Conservation (phyloP, 2,797 vertebrate species). For the Morus bassanus region DNA sequence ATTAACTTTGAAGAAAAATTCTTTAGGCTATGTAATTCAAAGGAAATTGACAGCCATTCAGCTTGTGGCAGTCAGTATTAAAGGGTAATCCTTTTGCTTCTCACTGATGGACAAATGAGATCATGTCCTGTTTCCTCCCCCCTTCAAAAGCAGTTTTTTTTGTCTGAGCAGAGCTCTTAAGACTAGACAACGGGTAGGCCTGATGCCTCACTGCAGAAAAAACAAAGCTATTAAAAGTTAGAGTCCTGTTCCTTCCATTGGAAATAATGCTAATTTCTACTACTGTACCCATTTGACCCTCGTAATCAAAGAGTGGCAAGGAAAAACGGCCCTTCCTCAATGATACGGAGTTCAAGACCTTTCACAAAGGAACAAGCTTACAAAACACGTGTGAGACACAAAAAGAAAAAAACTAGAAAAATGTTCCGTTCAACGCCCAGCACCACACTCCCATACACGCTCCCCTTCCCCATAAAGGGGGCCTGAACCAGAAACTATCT, state of each 20-base stretch:
- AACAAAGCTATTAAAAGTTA: background rate
- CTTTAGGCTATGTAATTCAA: background rate
- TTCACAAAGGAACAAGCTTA: background rate
- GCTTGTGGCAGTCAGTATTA: background rate
- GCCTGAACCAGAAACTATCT: background rate
- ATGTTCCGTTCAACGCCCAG: fast-evolving
- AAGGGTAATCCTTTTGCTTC: conserved; percentile 15
- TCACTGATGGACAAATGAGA: conserved; percentile 14
- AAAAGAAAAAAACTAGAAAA: background rate
- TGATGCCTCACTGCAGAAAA: background rate
- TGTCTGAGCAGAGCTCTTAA: background rate
- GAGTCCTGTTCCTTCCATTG: background rate
- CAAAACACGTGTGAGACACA: background rate
- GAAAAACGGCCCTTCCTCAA: background rate
- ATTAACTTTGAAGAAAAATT: background rate
- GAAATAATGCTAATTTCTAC: background rate
- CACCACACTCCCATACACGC: fast-evolving
- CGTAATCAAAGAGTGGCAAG: background rate
- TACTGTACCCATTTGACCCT: fast-evolving
- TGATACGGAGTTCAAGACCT: background rate
- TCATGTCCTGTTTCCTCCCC: conserved; percentile 39
- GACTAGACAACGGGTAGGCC: background rate
- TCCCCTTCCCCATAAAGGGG: background rate
- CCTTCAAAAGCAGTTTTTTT: conserved; percentile 11
- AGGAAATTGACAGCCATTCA: background rate